Evolutionary conservation across 1,140 invertebrate species (phyloP).

Genomic region (Papilio xuthus): DNA sequence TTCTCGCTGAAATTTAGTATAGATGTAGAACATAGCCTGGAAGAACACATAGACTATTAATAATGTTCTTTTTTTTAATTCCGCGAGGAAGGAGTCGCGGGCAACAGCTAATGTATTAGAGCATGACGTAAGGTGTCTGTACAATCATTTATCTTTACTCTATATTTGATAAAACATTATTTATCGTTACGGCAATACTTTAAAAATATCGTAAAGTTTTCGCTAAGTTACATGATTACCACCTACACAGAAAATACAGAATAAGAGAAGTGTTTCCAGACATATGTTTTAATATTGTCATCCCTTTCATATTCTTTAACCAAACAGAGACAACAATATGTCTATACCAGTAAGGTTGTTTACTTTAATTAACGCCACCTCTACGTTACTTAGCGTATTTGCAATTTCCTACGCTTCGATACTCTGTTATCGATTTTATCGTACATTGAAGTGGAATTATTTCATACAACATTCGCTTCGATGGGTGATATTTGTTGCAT

Average conservation of each 20-base stretch:
- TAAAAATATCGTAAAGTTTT: background rate
- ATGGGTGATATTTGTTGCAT: background rate
- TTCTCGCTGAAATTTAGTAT: too few relatives aligned
- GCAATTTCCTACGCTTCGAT: constrained; percentile 11
- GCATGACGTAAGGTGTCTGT: background rate
- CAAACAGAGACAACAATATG: background rate
- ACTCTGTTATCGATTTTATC: constrained; percentile 7
- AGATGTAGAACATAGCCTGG: too few relatives aligned
- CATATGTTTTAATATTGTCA: background rate
- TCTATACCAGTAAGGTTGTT: background rate
- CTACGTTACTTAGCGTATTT: background rate
- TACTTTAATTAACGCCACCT: constrained; percentile 4
- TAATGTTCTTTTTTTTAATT: too few relatives aligned
- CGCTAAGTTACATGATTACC: background rate
- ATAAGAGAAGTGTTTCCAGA: background rate
- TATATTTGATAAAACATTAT: background rate
- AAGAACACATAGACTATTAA: too few relatives aligned
- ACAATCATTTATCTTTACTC: background rate
- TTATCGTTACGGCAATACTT: background rate
- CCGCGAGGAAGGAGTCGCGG: too few relatives aligned
- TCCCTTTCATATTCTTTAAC: background rate
- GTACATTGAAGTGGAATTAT: constrained; percentile 20
- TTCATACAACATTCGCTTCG: background rate
- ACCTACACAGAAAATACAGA: background rate
- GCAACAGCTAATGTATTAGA: background rate